Evolutionary conservation across 2,888 invertebrate species (phyloP).

Genomic region (Labia minor): DNA sequence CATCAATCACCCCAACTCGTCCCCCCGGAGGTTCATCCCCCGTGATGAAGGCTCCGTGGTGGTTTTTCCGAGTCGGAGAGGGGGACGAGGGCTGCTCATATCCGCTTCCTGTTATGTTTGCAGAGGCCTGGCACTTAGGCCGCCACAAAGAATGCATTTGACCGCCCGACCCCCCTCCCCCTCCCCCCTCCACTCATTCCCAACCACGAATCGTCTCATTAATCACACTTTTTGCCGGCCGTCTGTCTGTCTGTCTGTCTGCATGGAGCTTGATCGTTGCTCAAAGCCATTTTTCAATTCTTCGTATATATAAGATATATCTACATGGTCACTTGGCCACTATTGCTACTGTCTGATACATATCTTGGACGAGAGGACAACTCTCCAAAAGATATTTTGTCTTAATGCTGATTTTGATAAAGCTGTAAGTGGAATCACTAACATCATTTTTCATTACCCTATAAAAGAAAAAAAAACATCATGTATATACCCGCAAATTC

Average conservation of each 20-base stretch:
- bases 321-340: not conserved
- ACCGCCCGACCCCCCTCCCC: not conserved
- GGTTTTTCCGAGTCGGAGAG: not conserved
- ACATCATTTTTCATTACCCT: constrained; percentile 2
- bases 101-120: constrained; percentile 8
- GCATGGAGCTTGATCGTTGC: too few species aligned
- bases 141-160: constrained; percentile 13
- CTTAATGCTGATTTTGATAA: constrained; percentile 13
- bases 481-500: not conserved
- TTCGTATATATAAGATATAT: not conserved
- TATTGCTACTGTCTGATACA: not conserved
- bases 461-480: not conserved
- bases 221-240: not conserved
- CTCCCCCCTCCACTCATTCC: too few species aligned
- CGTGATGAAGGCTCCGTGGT: not conserved
- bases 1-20: not conserved
- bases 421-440: not conserved
- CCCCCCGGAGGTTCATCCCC: not conserved
- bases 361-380: not conserved
- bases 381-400: not conserved
- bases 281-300: not conserved
- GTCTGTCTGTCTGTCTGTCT: not conserved
- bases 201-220: not conserved
- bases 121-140: not conserved
- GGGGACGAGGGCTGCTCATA: not conserved